phyloP scores from a whole-genome alignment of 1,140 invertebrate species.

The Bombus difficillimus region DNA sequence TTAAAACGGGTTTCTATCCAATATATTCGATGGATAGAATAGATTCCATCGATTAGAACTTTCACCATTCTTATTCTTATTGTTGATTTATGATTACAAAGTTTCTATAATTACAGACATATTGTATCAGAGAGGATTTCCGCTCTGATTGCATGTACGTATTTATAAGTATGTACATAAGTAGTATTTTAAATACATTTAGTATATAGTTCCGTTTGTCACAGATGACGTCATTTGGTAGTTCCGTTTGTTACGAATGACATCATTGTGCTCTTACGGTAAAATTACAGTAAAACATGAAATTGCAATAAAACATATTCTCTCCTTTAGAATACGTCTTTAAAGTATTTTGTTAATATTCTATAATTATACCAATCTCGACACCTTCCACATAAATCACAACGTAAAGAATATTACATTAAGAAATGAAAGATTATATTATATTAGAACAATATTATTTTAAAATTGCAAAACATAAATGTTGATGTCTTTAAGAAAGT shows the following conservation, averaged over 20 bases:
- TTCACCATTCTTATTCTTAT: neutral
- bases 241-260: neutral
- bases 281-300: neutral
- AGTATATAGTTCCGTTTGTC: neutral
- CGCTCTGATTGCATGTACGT: neutral
- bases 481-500: neutral
- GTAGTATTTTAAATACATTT: neutral
- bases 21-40: neutral
- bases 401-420: neutral
- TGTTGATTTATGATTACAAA: neutral
- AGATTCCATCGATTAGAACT: neutral
- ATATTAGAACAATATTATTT: neutral
- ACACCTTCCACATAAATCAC: neutral
- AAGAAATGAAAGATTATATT: neutral
- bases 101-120: neutral
- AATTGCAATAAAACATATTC: neutral
- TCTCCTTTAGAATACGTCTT: neutral
- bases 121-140: too few relatives aligned
- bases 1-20: neutral
- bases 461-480: neutral
- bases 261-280: neutral
- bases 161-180: neutral
- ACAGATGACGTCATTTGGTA: neutral
- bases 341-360: neutral
- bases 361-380: neutral